Percentiles rank a stretch among this genome's conserved stretches.
phyloP scores from a whole-genome alignment of 2,797 vertebrate species.

The Eulemur coronatus region DNA sequence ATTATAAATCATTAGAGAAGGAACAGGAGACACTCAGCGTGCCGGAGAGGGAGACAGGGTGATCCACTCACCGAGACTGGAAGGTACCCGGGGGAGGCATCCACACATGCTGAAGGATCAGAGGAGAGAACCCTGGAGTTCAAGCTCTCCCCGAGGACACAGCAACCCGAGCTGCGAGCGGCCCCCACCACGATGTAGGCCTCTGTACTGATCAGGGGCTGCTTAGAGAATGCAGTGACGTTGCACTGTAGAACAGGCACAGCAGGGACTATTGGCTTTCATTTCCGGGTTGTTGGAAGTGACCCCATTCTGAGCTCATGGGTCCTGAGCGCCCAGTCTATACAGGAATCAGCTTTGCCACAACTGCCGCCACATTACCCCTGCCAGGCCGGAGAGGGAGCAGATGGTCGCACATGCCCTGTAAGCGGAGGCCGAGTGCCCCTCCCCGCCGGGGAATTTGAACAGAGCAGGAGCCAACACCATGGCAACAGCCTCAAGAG shows the following conservation, averaged over 20 bases:
- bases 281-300: not conserved
- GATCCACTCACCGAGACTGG: not conserved
- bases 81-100: not conserved
- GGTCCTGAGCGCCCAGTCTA: not conserved
- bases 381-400: not conserved
- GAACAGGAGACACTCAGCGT: not conserved
- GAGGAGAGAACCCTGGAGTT: not conserved
- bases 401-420: not conserved
- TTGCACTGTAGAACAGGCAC: not conserved
- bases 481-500: not conserved
- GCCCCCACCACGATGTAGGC: not conserved
- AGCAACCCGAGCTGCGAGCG: fast-evolving
- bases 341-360: not conserved
- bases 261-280: too few relatives aligned
- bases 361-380: too few relatives aligned
- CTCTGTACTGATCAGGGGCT: not conserved
- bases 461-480: not conserved
- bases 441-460: too few relatives aligned
- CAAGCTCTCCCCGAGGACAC: too few relatives aligned
- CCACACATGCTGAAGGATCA: not conserved
- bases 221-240: not conserved
- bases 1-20: not conserved
- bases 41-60: not conserved
- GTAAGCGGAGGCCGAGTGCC: not conserved
- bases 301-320: not conserved